Conservation (phyloP, 2,888 invertebrate genomes). For the Amblyjoppa fuscipennis region DNA sequence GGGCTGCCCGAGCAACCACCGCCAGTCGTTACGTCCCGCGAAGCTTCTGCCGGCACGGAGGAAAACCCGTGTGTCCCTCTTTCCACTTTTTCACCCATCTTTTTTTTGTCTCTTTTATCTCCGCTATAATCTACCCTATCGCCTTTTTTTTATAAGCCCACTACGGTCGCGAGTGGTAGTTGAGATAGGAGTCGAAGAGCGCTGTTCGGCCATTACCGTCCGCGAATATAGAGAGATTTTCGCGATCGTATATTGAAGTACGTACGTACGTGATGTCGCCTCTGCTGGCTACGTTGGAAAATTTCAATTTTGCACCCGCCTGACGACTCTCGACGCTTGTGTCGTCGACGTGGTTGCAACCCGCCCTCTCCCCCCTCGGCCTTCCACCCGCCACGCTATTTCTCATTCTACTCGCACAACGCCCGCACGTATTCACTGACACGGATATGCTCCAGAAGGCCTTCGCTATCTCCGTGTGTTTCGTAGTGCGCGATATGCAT, state of each 20-base stretch:
- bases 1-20: not conserved
- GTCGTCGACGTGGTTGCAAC: slow-evolving; percentile 21
- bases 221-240: slow-evolving; percentile 32
- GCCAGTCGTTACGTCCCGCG: slow-evolving; percentile 2
- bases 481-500: not conserved
- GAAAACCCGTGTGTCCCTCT: not conserved
- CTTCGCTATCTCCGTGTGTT: slow-evolving; percentile 11
- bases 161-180: not conserved
- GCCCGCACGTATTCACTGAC: slow-evolving; percentile 15
- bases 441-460: slow-evolving; percentile 29
- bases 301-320: slow-evolving; percentile 42
- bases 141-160: slow-evolving; percentile 13
- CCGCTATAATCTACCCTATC: slow-evolving; percentile 12
- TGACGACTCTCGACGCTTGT: slow-evolving; percentile 26
- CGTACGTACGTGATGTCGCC: slow-evolving; percentile 27
- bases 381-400: not conserved
- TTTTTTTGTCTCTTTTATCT: not conserved
- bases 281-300: slow-evolving; percentile 31
- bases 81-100: not conserved
- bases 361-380: not conserved
- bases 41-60: not conserved
- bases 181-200: slow-evolving; percentile 27
- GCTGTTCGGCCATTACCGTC: slow-evolving; percentile 22
- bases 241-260: slow-evolving; percentile 21
- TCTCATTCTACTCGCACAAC: not conserved